Percentiles rank a stretch among this genome's conserved stretches.
Evolutionary conservation across 2,888 invertebrate species (phyloP).

Genomic region (Troides helena): DNA sequence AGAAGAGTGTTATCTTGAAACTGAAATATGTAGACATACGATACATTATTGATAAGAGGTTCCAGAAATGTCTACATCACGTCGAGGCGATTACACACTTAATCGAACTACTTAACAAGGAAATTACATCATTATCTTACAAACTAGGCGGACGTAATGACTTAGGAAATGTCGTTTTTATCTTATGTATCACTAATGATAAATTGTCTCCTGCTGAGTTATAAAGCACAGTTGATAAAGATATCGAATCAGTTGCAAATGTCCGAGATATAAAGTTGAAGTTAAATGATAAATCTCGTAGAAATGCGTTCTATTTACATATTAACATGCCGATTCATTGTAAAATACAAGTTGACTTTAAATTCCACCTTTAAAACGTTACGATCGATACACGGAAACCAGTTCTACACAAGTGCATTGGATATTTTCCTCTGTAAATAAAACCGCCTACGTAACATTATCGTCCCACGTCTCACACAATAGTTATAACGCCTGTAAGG

Average conservation of each 20-base stretch:
- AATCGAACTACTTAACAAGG: slow-evolving; percentile 20
- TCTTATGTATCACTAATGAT: slow-evolving; percentile 20
- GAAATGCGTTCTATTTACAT: slow-evolving; percentile 26
- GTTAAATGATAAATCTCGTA: slow-evolving; percentile 26
- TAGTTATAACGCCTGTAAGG: slow-evolving; percentile 56
- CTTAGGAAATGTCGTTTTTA: slow-evolving; percentile 25
- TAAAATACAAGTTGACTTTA: slow-evolving; percentile 18
- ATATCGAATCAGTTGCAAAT: slow-evolving; percentile 29
- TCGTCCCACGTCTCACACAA: slow-evolving; percentile 62
- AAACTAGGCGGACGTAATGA: slow-evolving; percentile 9
- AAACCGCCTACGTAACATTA: slow-evolving; percentile 61
- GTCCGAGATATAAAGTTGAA: slow-evolving; percentile 19
- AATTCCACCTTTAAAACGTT: slow-evolving; percentile 24
- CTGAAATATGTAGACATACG: slow-evolving; percentile 12
- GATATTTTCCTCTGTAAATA: slow-evolving; percentile 68
- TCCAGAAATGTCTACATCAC: slow-evolving; percentile 8
- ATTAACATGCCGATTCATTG: slow-evolving; percentile 29
- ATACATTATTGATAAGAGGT: slow-evolving; percentile 8
- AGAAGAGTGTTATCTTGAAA: slow-evolving; percentile 10
- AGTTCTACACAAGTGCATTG: slow-evolving; percentile 54
- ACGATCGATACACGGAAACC: slow-evolving; percentile 30
- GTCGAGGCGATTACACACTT: slow-evolving; percentile 12
- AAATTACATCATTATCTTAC: slow-evolving; percentile 21
- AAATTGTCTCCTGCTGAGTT: slow-evolving; percentile 17
- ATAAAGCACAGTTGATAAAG: slow-evolving; percentile 27